These are phyloP conservation scores for Aculops lycopersici DNA, from an alignment of 1,140 invertebrate species.

Conservation along the genomic window DNA sequence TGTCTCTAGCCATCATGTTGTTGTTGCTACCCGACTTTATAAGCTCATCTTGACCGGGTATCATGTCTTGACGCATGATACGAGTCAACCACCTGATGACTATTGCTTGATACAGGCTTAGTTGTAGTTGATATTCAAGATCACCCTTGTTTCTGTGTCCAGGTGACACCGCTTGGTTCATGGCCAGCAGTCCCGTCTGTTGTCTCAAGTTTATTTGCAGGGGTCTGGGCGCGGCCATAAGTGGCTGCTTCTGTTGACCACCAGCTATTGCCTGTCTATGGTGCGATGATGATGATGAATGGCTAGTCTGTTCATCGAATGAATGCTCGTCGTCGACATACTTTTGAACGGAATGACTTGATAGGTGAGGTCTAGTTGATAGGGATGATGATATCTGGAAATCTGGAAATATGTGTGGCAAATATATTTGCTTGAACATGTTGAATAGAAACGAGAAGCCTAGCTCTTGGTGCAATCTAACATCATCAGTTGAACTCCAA, in stretches of 20 bases:
- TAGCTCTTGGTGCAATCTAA: constrained; percentile 29
- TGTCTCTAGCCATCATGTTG: constrained; percentile 1
- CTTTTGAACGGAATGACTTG: constrained; percentile 5
- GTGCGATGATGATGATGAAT: neutral
- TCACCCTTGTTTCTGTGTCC: too few relatives aligned
- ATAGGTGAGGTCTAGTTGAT: constrained; percentile 4
- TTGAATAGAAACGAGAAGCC: constrained; percentile 68
- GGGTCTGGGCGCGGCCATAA: constrained; percentile 13
- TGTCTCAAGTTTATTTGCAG: too few relatives aligned
- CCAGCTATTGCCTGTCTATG: neutral
- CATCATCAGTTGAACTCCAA: constrained; percentile 63
- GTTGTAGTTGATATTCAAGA: too few relatives aligned
- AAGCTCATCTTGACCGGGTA: too few relatives aligned
- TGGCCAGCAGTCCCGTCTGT: neutral
- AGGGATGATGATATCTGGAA: constrained; percentile 3
- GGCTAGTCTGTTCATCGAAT: neutral
- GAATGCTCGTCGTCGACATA: constrained; percentile 2
- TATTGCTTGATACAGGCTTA: neutral
- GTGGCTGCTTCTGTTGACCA: constrained; percentile 16
- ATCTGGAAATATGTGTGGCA: constrained; percentile 50
- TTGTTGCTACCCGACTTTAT: neutral
- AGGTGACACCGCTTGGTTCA: neutral
- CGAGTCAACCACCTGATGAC: neutral
- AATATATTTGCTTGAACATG: constrained; percentile 60
- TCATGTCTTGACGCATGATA: neutral